Base-by-base conservation (phyloP, 92 coral and sea anemone species). In the Diadumene lineata region DNA sequence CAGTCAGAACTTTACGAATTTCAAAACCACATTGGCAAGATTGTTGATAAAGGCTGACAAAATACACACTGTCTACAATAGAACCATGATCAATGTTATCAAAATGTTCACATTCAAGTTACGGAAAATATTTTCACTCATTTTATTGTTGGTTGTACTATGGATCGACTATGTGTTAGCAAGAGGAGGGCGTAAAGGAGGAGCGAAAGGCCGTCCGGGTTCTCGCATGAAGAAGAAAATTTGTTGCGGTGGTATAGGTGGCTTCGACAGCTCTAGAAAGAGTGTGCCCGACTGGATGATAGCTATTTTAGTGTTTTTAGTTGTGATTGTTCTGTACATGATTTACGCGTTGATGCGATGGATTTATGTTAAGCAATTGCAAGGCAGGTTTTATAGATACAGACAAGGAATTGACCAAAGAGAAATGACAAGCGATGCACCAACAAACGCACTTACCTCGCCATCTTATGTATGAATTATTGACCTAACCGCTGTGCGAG, bases 231-330 rank as follows among this genome's bases (percentile, higher is more conserved):
- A 72, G 66, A 72, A 72, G 55, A 72, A 72, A 34, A 1, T 70
- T 1, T 72, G 77, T 27, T 72, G 77, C 34, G 77, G 77, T 4
- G 77, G 77, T 1, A 22, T 72, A 66, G 77, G 66, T 1, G 82
- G 82, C 11, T 31, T 51, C 11, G 64, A 56, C 16, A 31, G 51
- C 29, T 34, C 66, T 1, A 51, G 68, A 21, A 67, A 68, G 60
- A 55, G 34, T 17, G 44, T 78, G 46, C 82, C 82, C 0, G 82
- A 78, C 25, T 78, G 82, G 82, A 68, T 78, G 75, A 43, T 78
- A 32, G 82, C 82, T 19, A 78, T 78, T 56, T 19, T 78, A 15
- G 48, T 78, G 4, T 78, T 78, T 27, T 68, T 78, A 4, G 66
- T 56, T 3, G 72, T 56, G 8, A 78, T 78, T 34, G 82, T 75